A percentile compares a stretch with the other conserved stretches of the same genome.
phyloP scores from a whole-genome alignment of 2,888 invertebrate species.

The Siphlonurus alternatus region DNA sequence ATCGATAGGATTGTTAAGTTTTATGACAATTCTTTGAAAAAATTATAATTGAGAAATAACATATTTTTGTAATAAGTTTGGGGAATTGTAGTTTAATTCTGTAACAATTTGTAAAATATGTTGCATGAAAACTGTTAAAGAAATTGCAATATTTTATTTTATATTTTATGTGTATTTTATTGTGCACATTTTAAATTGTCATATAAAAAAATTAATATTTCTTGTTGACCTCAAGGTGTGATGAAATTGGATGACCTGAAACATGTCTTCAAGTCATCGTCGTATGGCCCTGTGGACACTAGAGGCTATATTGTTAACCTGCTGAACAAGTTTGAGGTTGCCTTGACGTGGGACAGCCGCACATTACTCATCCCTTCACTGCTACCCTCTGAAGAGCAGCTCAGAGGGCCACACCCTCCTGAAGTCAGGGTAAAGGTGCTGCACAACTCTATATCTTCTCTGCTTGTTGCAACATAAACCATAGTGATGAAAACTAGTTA shows the following conservation, averaged over 20 bases:
- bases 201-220: too few relatives aligned
- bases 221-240: conserved; percentile 35
- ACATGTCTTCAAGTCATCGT: conserved; percentile 80
- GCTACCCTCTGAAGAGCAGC: conserved; percentile 58
- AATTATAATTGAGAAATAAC: too few relatives aligned
- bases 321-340: conserved; percentile 93
- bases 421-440: conserved; percentile 31
- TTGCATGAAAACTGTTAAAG: too few relatives aligned
- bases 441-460: conserved; percentile 11
- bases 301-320: conserved; percentile 75
- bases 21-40: too few relatives aligned
- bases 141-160: not conserved
- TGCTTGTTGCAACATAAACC: conserved; percentile 19
- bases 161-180: not conserved
- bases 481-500: conserved; percentile 12
- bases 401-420: conserved; percentile 18
- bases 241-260: conserved; percentile 89
- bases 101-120: too few relatives aligned
- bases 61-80: too few relatives aligned
- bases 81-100: too few relatives aligned
- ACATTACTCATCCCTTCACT: conserved; percentile 83
- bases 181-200: not conserved
- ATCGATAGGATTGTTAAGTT: too few relatives aligned
- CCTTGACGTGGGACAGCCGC: conserved; percentile 86
- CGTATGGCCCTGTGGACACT: conserved; percentile 48